Evolutionary conservation across 2,113 vertebrate genomes (phyloP).

Genomic region (Osmerus mordax): DNA sequence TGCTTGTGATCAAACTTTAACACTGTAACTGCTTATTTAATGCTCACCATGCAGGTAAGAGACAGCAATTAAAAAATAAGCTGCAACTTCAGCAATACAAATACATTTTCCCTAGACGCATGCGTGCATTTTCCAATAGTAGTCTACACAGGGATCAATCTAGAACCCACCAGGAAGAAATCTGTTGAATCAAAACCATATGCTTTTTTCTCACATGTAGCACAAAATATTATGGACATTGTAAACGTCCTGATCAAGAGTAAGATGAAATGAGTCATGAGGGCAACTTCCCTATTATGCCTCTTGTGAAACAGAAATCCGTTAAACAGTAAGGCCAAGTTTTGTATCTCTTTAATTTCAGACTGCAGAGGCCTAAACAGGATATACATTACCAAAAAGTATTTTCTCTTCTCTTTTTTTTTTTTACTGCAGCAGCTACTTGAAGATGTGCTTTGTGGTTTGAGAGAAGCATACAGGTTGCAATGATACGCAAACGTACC

Average conservation of each 20-base stretch:
- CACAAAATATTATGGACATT: neutral
- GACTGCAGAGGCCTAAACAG: constrained; percentile 47
- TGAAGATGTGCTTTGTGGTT: neutral
- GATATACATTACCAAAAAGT: constrained; percentile 52
- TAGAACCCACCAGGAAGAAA: too few species aligned
- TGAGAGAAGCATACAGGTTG: neutral
- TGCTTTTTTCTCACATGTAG: neutral
- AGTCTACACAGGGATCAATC: too few species aligned
- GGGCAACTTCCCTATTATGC: neutral
- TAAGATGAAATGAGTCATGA: neutral
- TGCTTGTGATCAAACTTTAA: too few species aligned
- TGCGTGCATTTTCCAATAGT: too few species aligned
- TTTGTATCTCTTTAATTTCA: constrained; percentile 24
- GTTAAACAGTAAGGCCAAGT: neutral
- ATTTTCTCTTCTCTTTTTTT: neutral
- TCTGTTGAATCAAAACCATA: neutral
- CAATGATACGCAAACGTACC: neutral
- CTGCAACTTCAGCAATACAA: too few species aligned
- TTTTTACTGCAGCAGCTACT: neutral
- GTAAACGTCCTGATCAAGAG: neutral
- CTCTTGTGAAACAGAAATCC: constrained; percentile 1
- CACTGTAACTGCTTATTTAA: too few species aligned
- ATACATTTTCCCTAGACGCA: too few species aligned
- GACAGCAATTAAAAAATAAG: too few species aligned
- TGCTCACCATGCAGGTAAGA: too few species aligned